phyloP scores from a whole-genome alignment of 1,140 invertebrate genomes.

The Bombus confusus region DNA sequence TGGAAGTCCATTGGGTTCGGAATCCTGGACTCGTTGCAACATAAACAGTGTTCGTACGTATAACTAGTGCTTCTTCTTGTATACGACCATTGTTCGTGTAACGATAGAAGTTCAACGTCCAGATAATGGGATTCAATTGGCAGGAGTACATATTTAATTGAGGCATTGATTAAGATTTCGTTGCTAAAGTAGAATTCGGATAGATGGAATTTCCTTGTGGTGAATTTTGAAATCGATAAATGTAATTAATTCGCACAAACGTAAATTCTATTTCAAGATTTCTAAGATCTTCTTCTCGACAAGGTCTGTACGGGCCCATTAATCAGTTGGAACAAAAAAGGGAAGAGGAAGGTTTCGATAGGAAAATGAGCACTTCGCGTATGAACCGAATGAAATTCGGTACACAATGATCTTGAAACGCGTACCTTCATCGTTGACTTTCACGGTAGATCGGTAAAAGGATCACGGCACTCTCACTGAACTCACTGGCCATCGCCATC shows the following conservation, averaged over 20 bases:
- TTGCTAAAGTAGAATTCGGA: too few species aligned
- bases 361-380: slow-evolving; percentile 64
- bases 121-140: not conserved
- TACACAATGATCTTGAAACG: slow-evolving; percentile 18
- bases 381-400: not conserved
- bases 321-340: not conserved
- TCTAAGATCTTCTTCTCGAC: not conserved
- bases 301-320: not conserved
- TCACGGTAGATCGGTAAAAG: slow-evolving; percentile 76
- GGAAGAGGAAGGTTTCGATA: not conserved
- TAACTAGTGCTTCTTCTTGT: too few species aligned
- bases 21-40: too few species aligned
- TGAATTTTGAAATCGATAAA: not conserved
- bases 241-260: not conserved
- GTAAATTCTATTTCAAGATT: not conserved
- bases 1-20: not conserved
- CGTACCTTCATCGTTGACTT: slow-evolving; percentile 79
- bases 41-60: not conserved
- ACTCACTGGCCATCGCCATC: slow-evolving; percentile 77
- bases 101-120: not conserved
- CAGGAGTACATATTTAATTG: not conserved
- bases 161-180: not conserved
- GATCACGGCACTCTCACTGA: slow-evolving; percentile 81
- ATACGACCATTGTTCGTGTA: not conserved
- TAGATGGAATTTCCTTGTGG: not conserved